Base-by-base conservation (phyloP, 2,888 invertebrate genomes). In the Drosophila robusta region DNA sequence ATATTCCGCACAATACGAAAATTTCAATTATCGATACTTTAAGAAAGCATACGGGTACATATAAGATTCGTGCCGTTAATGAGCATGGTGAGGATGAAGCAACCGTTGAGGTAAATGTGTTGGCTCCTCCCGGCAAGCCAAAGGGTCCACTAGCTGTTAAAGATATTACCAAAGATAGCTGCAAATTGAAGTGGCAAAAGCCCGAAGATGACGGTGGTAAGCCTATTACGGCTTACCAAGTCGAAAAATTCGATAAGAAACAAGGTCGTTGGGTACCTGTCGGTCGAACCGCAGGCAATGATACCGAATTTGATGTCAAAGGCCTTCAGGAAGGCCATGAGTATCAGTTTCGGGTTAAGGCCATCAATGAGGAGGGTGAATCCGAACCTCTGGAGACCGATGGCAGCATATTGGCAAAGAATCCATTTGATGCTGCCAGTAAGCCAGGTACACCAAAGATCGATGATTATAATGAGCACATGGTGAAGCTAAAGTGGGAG, bases 121-220 rank as follows among this genome's bases (percentile, higher is more conserved):
- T 94, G 41, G 93, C 96, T 42, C 95, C 97, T 7, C 98, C 98
- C 4, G 94, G 95, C 69, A 96, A 95, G 89, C 98, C 98, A 1
- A 96, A 95, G 74, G 98, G 98, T 9, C 98, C 98, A 2, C 93
- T 98, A 7, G 96, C 97, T 92, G 97, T 97, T 11, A 93, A 95
- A 0, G 97, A 98, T 87, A 96, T 98, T 24, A 97, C 97, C 38
- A 98, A 98, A 92, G 95, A 96, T 79, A 96, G 97, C 56, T 97
- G 97, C 92, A 98, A 98, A 90, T 93, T 98, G 51, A 95, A 96
- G 77, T 98, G 98, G 98, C 95, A 97, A 86, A 97, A 98, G 87
- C 98, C 98, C 1, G 97, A 97, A 86, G 97, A 98, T 91, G 98
- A 98, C 92, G 98, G 98, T 86, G 99, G 99, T 85, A 97, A 97